phyloP scores from a whole-genome alignment of 2,113 vertebrate genomes.

The Athene noctua region DNA sequence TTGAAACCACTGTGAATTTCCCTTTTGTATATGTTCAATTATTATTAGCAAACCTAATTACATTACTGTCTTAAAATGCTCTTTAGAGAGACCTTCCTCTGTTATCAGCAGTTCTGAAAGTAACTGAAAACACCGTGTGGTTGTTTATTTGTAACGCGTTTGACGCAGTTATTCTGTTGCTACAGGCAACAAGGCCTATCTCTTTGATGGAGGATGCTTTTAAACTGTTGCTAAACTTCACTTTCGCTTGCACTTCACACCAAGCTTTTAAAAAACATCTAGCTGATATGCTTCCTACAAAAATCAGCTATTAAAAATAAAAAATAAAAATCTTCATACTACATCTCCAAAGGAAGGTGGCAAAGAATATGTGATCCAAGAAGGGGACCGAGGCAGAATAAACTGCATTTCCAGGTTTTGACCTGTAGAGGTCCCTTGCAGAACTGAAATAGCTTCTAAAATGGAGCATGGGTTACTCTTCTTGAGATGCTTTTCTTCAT shows the following conservation, averaged over 20 bases:
- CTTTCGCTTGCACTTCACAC: not conserved
- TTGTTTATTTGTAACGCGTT: not conserved
- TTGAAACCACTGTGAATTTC: not conserved
- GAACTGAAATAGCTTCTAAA: not conserved
- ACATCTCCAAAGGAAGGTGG: not conserved
- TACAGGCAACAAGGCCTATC: not conserved
- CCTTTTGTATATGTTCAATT: not conserved
- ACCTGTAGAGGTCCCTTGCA: not conserved
- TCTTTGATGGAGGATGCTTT: not conserved
- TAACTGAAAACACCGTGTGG: not conserved
- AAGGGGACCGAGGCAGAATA: not conserved
- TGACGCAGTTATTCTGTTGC: not conserved
- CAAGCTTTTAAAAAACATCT: not conserved
- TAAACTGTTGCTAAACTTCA: not conserved
- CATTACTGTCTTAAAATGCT: not conserved
- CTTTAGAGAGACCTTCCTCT: not conserved
- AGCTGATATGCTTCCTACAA: not conserved
- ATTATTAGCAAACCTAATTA: not conserved
- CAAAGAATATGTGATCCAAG: not conserved
- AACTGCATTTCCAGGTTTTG: not conserved
- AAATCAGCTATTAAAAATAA: not conserved
- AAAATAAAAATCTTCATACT: not conserved
- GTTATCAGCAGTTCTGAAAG: not conserved
- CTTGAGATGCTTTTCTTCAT: not conserved
- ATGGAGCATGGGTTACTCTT: not conserved